Base-by-base conservation (phyloP, 2,797 vertebrate genomes). In the Valencia hispanica region DNA sequence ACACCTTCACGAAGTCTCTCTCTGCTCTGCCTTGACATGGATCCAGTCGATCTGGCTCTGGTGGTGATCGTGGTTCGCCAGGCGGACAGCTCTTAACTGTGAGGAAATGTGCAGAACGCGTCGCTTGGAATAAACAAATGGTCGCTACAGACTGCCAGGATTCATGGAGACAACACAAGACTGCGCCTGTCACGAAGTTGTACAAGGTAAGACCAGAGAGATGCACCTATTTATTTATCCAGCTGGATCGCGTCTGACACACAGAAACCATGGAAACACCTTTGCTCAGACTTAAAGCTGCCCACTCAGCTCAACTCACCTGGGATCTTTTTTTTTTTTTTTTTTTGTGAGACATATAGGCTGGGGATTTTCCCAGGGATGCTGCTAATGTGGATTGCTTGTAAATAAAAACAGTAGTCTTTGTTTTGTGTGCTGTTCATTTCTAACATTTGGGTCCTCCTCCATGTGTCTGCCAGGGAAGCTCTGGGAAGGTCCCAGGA, bases 161-260 rank as follows among this genome's bases (percentile, higher is more conserved):
- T 87, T 88, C 84, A 92, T 90, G 90, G 87, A 84, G 79, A 84
- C 55, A 87, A 75, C 68, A 83, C 51, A 74, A 78, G 81, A 30
- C 75, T 79, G 78, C 53, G 15, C 53, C 82, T 65, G 75, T 74
- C 57, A 82, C 80, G 79, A 85, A 84, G 72, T 78, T 83, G 65
- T 65, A 65, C 79, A 75, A 90, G 90, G 90, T 91, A 88, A 71
- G 68, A 68, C 48, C 39, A 36, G 8, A 6, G 5, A 11, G n/a
- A 20, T 69, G 10, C 9, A n/a, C 5, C 47, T 34, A 11, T 70
- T 70, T 57, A 20, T 53, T 8, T 15, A 45, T 17, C 17, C 51
- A 50, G 2, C 27, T 34, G 51, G 5, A 1, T 48, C 41, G 36
- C 8, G 0, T 66, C n/a, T 74, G 15, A 41, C 30, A 74, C 53